A percentile compares a stretch with the other conserved stretches of the same genome.
Evolutionary conservation across 2,797 vertebrate genomes (phyloP).

Genomic region (Enteromius mattozi): DNA sequence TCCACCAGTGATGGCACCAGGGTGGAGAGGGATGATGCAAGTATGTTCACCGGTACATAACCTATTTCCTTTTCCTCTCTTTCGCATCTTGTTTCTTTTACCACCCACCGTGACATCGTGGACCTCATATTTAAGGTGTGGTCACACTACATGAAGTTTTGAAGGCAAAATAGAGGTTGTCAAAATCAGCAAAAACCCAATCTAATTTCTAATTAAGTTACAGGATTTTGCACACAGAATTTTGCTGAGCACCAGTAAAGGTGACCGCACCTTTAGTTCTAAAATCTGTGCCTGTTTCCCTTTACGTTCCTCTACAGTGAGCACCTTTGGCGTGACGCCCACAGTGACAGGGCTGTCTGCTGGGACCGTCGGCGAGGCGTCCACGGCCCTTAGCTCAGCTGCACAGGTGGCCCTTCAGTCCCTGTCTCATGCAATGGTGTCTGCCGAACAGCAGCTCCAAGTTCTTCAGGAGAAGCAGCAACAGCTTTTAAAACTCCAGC

Average conservation of each 20-base stretch:
- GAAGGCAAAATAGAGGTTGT: background rate
- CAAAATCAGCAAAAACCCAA: background rate
- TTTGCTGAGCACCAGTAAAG: background rate
- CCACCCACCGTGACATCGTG: background rate
- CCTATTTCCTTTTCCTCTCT: slow-evolving; percentile 45
- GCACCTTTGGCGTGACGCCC: slow-evolving; percentile 96
- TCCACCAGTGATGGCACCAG: slow-evolving; percentile 98
- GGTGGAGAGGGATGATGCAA: slow-evolving; percentile 98
- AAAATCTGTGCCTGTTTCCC: background rate
- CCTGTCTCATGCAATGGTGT: slow-evolving; percentile 99
- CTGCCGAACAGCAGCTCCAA: slow-evolving; percentile 99
- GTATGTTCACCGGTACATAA: slow-evolving; percentile 97
- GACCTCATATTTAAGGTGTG: background rate
- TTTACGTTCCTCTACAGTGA: slow-evolving; percentile 81
- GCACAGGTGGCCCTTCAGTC: slow-evolving; percentile 99
- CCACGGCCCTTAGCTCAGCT: slow-evolving; percentile 96
- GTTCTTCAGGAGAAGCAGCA: slow-evolving; percentile 99
- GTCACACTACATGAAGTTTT: background rate
- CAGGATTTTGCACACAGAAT: background rate
- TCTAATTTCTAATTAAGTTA: background rate
- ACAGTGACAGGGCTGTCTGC: slow-evolving; percentile 93
- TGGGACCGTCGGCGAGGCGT: slow-evolving; percentile 93
- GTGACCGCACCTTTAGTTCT: background rate
- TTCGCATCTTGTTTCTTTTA: background rate
- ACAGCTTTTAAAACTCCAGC: slow-evolving; percentile 98